A percentile compares a stretch with the other conserved stretches of the same genome.
These are phyloP conservation scores for Oreonectes daqikongensis DNA, from an alignment of 2,797 vertebrate species.

Conservation along the genomic window DNA sequence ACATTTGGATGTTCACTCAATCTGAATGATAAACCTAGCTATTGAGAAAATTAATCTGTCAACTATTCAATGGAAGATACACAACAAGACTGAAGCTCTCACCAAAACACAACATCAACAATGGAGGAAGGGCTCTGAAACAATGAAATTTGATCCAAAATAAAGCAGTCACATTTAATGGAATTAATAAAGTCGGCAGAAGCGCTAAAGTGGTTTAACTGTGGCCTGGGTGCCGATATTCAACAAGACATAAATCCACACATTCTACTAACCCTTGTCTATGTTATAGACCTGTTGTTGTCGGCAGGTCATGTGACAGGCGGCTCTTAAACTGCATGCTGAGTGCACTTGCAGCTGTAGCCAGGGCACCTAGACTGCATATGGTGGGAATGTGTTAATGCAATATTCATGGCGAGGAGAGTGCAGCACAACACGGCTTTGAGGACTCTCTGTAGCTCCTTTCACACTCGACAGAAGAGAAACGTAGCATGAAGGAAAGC, in stretches of 20 bases:
- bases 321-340: conserved; percentile 40
- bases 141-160: background rate
- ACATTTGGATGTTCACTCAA: too few species aligned
- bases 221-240: background rate
- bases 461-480: conserved; percentile 55
- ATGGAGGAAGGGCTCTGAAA: background rate
- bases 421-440: conserved; percentile 73
- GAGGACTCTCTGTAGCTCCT: conserved; percentile 70
- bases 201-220: conserved; percentile 13
- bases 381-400: conserved; percentile 66
- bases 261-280: background rate
- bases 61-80: conserved; percentile 13
- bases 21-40: too few species aligned
- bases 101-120: background rate
- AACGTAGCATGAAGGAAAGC: conserved; percentile 45
- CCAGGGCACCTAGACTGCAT: conserved; percentile 58
- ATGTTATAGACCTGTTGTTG: conserved; percentile 46
- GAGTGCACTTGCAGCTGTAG: conserved; percentile 68
- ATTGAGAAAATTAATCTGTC: conserved; percentile 31
- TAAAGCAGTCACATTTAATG: background rate
- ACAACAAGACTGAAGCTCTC: background rate
- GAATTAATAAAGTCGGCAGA: background rate
- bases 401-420: conserved; percentile 78
- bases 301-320: conserved; percentile 42
- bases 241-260: background rate